phyloP scores from a whole-genome alignment of 2,113 vertebrate species.

The Tamias sibiricus region DNA sequence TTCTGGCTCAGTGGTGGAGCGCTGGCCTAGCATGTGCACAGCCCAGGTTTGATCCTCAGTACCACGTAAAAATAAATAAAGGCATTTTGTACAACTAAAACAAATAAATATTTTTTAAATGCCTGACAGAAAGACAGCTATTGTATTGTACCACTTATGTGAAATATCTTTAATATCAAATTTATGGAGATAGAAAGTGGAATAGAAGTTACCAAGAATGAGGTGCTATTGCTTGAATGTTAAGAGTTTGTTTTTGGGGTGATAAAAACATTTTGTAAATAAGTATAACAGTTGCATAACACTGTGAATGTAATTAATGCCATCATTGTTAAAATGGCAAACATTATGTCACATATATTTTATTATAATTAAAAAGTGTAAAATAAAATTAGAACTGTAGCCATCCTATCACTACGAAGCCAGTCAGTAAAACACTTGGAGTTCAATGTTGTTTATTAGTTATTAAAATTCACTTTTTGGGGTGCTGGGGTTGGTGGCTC shows the following conservation, averaged over 20 bases:
- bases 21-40: too few species aligned
- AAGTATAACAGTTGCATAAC: background rate
- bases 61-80: too few species aligned
- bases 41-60: too few species aligned
- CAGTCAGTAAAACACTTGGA: background rate
- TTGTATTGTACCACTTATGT: background rate
- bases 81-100: too few species aligned
- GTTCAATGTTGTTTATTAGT: background rate
- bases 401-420: background rate
- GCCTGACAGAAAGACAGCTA: background rate
- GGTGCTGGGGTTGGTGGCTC: too few species aligned
- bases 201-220: background rate
- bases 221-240: background rate
- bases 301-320: background rate
- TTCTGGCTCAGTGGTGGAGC: too few species aligned
- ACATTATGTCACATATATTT: background rate
- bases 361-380: background rate
- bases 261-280: background rate
- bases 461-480: too few species aligned
- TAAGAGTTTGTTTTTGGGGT: background rate
- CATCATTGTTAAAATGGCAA: background rate
- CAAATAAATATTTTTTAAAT: too few species aligned
- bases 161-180: background rate
- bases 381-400: background rate
- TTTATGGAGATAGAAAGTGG: background rate